Percentiles rank a stretch among this genome's conserved stretches.
Evolutionary conservation across 2,888 invertebrate species (phyloP).

Genomic region (Scaptomyza cyrtandrae): DNA sequence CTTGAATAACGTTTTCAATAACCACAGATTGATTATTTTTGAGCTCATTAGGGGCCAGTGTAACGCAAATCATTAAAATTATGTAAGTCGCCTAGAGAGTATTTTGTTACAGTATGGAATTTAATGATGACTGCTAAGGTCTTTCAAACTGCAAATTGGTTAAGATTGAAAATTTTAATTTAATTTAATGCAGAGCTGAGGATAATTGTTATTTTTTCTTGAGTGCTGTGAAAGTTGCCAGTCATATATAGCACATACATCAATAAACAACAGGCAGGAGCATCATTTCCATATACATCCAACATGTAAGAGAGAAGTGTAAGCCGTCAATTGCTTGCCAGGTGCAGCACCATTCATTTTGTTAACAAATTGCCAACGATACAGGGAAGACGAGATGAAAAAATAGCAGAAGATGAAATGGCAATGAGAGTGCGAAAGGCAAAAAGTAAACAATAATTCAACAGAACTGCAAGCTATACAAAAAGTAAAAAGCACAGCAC

Average conservation of each 20-base stretch:
- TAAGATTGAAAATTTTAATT: conserved; percentile 5
- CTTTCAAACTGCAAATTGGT: conserved; percentile 1
- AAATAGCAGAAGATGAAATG: neutral
- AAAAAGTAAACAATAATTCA: conserved; percentile 58
- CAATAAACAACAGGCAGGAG: conserved; percentile 51
- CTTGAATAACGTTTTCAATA: conserved; percentile 7
- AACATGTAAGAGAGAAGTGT: conserved; percentile 43
- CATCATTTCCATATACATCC: conserved; percentile 58
- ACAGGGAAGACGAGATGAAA: neutral
- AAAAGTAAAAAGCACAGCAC: conserved; percentile 5
- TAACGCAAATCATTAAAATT: conserved; percentile 16
- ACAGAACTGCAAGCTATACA: conserved; percentile 30
- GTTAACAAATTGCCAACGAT: conserved; percentile 69
- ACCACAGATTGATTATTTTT: conserved; percentile 8
- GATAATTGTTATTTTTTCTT: conserved; percentile 2
- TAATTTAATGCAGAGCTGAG: neutral
- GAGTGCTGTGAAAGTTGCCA: conserved; percentile 6
- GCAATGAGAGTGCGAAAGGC: conserved; percentile 24
- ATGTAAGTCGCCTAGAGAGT: neutral
- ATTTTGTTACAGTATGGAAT: conserved; percentile 15
- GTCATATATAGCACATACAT: conserved; percentile 35
- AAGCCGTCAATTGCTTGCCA: conserved; percentile 52
- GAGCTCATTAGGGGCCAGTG: conserved; percentile 14
- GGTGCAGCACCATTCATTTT: conserved; percentile 68
- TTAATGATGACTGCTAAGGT: neutral